These are phyloP conservation scores for Tetragonisca angustula DNA, from an alignment of 2,888 invertebrate species.

Conservation along the genomic window DNA sequence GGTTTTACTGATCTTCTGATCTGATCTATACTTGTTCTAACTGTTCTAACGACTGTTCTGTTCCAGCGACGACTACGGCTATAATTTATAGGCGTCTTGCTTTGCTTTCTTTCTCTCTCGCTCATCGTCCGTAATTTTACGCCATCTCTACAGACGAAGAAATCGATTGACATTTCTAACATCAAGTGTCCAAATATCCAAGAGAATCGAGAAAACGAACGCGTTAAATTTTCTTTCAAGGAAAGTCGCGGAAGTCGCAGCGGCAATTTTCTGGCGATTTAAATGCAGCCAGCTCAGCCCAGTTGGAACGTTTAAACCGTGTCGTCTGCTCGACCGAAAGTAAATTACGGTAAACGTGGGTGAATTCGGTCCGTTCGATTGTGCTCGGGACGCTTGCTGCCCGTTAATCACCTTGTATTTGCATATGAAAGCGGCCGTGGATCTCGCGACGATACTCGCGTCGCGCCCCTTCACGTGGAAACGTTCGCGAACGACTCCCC, in stretches of 20 bases:
- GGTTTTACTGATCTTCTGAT: too few species aligned
- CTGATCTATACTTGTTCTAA: too few species aligned
- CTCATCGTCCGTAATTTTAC: too few species aligned
- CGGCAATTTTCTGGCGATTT: slow-evolving; percentile 58
- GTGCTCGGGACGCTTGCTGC: slow-evolving; percentile 38
- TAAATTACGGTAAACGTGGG: slow-evolving; percentile 67
- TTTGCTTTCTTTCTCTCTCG: too few species aligned
- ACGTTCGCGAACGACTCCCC: slow-evolving; percentile 33
- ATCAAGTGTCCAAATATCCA: too few species aligned
- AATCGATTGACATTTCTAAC: too few species aligned
- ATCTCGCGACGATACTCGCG: slow-evolving; percentile 54
- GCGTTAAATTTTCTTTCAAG: not conserved
- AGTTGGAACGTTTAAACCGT: slow-evolving; percentile 60
- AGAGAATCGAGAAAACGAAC: too few species aligned
- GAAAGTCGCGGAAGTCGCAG: slow-evolving; percentile 3
- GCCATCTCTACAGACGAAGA: too few species aligned
- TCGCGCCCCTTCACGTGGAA: slow-evolving; percentile 18
- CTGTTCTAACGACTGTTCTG: too few species aligned
- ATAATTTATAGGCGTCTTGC: too few species aligned
- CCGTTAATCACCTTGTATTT: slow-evolving; percentile 58
- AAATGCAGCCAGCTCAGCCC: slow-evolving; percentile 38
- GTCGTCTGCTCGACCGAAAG: slow-evolving; percentile 51
- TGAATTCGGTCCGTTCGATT: slow-evolving; percentile 64
- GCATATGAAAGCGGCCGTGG: slow-evolving; percentile 63
- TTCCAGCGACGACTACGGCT: too few species aligned